Evolutionary conservation across 2,113 vertebrate genomes (phyloP).

Genomic region (Cynocephalus volans): DNA sequence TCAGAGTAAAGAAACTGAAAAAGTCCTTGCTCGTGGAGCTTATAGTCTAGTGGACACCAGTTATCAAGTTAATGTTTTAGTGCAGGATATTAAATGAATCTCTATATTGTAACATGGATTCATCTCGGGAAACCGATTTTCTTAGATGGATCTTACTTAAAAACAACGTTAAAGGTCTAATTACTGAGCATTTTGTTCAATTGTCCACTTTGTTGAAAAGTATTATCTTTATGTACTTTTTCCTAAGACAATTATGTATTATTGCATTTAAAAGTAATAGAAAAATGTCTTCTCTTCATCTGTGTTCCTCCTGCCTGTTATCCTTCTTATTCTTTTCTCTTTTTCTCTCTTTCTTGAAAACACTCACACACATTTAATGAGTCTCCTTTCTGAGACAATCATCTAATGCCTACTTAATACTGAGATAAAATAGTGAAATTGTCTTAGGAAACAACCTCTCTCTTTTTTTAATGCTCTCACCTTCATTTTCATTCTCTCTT

Average conservation of each 20-base stretch:
- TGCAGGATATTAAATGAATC: not conserved
- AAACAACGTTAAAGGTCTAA: not conserved
- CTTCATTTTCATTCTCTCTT: conserved; percentile 23
- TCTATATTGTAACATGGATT: not conserved
- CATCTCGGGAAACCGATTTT: not conserved
- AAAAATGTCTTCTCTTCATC: not conserved
- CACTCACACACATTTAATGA: not conserved
- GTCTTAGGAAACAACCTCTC: not conserved
- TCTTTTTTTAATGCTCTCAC: not conserved
- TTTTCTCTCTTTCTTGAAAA: not conserved
- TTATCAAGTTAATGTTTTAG: not conserved
- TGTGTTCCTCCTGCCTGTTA: not conserved
- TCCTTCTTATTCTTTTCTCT: not conserved
- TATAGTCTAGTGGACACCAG: not conserved
- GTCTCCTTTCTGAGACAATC: not conserved
- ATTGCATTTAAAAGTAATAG: not conserved
- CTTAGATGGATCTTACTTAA: not conserved
- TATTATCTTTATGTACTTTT: not conserved
- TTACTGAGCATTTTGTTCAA: not conserved
- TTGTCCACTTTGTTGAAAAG: not conserved
- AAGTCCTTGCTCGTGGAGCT: not conserved
- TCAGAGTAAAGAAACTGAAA: not conserved
- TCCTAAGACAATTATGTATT: not conserved
- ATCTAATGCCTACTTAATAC: not conserved
- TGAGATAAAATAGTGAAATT: conserved; percentile 53